A percentile compares a stretch with the other conserved stretches of the same genome.
phyloP scores from a whole-genome alignment of 2,797 vertebrate genomes.

The Bryconaethiops microstoma region DNA sequence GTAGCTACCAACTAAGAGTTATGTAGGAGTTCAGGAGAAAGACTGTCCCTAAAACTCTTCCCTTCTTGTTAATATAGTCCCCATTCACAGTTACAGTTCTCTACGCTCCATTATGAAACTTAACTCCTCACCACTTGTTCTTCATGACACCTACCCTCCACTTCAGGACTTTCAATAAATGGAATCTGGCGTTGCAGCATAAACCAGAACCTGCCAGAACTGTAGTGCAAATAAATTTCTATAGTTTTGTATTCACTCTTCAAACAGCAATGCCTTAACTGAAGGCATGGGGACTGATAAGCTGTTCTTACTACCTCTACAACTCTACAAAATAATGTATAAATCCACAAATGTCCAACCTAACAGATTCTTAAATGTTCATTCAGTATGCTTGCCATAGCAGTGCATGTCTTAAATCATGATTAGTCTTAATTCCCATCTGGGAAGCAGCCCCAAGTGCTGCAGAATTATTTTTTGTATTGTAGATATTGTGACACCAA shows the following conservation, averaged over 20 bases:
- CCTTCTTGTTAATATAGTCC: background rate
- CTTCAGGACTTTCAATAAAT: background rate
- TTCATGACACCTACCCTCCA: background rate
- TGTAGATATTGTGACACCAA: no score
- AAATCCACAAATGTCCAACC: background rate
- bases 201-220: background rate
- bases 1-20: no score
- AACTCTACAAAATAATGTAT: background rate
- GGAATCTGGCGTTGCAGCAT: background rate
- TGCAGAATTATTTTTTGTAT: no score
- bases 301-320: background rate
- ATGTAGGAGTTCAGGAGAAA: no score
- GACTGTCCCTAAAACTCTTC: no score
- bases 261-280: background rate
- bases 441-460: no score
- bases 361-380: no score
- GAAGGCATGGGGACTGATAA: background rate
- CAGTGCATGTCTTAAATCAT: no score
- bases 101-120: background rate
- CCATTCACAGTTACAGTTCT: background rate
- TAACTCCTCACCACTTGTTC: background rate
- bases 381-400: no score
- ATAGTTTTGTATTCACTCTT: background rate
- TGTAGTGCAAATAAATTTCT: background rate
- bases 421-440: no score